These are phyloP conservation scores for Nycteola revayana DNA, from an alignment of 2,888 invertebrate species.

Conservation along the genomic window DNA sequence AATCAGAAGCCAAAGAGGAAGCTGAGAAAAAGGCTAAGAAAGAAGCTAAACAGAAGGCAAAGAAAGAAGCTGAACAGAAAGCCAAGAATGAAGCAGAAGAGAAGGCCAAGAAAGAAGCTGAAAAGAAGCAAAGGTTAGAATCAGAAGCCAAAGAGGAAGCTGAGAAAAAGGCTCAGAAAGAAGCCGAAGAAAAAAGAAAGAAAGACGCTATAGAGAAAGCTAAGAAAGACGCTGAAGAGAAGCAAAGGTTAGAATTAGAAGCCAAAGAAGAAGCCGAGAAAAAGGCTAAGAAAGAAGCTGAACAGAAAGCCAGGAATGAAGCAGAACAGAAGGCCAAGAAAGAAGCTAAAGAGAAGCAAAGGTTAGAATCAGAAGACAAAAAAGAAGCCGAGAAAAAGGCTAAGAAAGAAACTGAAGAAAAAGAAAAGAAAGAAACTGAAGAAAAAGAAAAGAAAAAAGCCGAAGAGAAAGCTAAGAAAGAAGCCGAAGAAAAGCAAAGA, in stretches of 20 bases:
- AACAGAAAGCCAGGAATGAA: background rate
- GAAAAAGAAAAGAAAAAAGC: slow-evolving; percentile 5
- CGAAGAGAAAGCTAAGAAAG: slow-evolving; percentile 3
- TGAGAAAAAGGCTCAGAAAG: slow-evolving; percentile 9
- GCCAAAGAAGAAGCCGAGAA: too few relatives aligned
- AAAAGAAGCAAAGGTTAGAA: slow-evolving; percentile 2
- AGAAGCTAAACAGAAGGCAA: background rate
- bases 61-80: background rate
- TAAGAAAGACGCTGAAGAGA: slow-evolving; percentile 9
- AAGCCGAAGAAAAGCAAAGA: slow-evolving; percentile 1
- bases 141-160: slow-evolving; percentile 9
- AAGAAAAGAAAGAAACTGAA: too few relatives aligned
- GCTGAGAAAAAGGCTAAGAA: slow-evolving; percentile 5
- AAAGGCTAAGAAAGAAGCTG: too few relatives aligned
- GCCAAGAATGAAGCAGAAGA: background rate
- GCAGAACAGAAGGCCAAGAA: too few relatives aligned
- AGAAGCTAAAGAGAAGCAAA: background rate
- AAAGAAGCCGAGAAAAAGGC: too few relatives aligned
- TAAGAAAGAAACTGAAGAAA: too few relatives aligned
- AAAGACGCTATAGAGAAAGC: slow-evolving; percentile 22
- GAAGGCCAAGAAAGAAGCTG: slow-evolving; percentile 9
- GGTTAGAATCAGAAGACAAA: too few relatives aligned
- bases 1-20: slow-evolving; percentile 11
- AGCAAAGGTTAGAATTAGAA: background rate
- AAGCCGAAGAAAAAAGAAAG: background rate